Percentiles rank a stretch among this genome's conserved stretches.
Evolutionary conservation across 2,888 invertebrate genomes (phyloP).

Genomic region (Platerodrilus igneus): DNA sequence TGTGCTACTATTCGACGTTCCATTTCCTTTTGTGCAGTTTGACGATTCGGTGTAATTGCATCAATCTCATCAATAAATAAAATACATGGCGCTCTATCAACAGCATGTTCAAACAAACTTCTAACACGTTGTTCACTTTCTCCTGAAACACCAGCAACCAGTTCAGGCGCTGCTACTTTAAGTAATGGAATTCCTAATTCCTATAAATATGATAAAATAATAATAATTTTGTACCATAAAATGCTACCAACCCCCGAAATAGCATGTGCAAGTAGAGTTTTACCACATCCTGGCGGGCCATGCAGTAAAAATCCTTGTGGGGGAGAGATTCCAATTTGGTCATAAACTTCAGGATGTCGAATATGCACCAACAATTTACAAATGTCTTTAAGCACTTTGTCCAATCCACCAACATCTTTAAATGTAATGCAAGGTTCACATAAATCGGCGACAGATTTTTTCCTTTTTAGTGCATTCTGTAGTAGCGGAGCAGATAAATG

Average conservation of each 20-base stretch:
- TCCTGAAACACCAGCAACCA: slow-evolving; percentile 92
- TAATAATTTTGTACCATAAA: not conserved
- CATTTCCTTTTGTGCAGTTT: slow-evolving; percentile 92
- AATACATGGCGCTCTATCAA: slow-evolving; percentile 70
- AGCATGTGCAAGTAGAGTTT: slow-evolving; percentile 75
- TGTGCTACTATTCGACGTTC: slow-evolving; percentile 93
- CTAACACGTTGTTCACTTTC: slow-evolving; percentile 92
- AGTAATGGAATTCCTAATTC: slow-evolving; percentile 80
- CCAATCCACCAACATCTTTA: slow-evolving; percentile 77
- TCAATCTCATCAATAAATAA: slow-evolving; percentile 97
- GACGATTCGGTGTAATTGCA: slow-evolving; percentile 86
- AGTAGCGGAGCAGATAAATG: slow-evolving; percentile 27
- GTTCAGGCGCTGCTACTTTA: slow-evolving; percentile 85
- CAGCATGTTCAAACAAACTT: slow-evolving; percentile 83
- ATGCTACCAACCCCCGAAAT: slow-evolving; percentile 67
- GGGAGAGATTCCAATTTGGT: slow-evolving; percentile 76
- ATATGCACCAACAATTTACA: slow-evolving; percentile 67
- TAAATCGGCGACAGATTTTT: slow-evolving; percentile 46
- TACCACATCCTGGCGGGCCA: slow-evolving; percentile 95
- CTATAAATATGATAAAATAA: slow-evolving; percentile 42
- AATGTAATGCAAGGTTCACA: slow-evolving; percentile 55
- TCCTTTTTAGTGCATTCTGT: slow-evolving; percentile 41
- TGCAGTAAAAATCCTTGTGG: slow-evolving; percentile 89
- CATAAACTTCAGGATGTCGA: slow-evolving; percentile 86
- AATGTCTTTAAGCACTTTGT: slow-evolving; percentile 57